Base-by-base conservation (phyloP, 1,140 invertebrate genomes). In the Anastatus disparis region DNA sequence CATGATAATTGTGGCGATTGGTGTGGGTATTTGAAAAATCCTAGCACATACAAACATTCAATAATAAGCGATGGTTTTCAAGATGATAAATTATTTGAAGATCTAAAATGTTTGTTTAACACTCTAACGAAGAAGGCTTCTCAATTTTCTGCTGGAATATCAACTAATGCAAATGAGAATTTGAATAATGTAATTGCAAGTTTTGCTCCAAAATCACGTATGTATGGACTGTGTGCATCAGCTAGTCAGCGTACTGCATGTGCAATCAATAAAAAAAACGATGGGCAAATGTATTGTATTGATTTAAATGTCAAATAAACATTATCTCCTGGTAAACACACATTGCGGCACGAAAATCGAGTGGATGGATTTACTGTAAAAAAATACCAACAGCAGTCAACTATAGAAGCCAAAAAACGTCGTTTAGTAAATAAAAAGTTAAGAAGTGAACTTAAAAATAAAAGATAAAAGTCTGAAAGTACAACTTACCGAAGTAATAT, bases 1-100 rank as follows among this genome's bases (percentile, higher is more conserved):
- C 72, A 75, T 52, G 59, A 64, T 31, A 59, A 74, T 24, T 75
- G 70, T 69, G 70, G 67, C 3, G 17, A 17, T 26, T 75, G 75
- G 75, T 75, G 75, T 26, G 40, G 24, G n/a, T 75, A 29, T 38
- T 29, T 58, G 13, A 40, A 64, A 42, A 50, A 73, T 26, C 64
- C 64, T 22, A 59, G 59, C 13, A 65, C n/a, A 2, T 73, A 65
- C 48, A 46, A 40, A 20, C 72, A 53, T 15, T 17, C 1, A 12
- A 27, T 55, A 0, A 50, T 50, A 9, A n/a, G 46, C 8, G 46
- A 50, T 9, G 70, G 62, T 27, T 24, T 29, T 15, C 56, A 59
- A n/a, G 10, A 38, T 48, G 26, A 74, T 56, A 35, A 70, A 20
- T 48, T 74, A 20, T 66, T 59, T 46, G 31, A 35, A 35, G 31